These are phyloP conservation scores for Noturus placidus DNA, from an alignment of 2,113 vertebrate genomes.

Conservation along the genomic window DNA sequence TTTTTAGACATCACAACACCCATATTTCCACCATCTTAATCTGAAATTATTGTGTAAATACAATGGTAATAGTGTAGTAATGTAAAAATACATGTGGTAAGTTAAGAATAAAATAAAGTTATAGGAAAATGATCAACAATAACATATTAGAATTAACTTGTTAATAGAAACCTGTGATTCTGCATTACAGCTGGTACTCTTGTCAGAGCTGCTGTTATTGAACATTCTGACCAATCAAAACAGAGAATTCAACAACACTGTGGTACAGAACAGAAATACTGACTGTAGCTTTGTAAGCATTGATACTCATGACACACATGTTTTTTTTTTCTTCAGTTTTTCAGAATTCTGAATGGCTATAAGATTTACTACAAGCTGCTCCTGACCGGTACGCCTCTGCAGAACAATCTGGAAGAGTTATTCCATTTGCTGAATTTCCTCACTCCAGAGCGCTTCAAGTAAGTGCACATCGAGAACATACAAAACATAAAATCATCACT, in stretches of 20 bases:
- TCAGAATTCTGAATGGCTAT: constrained; percentile 95
- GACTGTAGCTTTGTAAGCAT: not conserved
- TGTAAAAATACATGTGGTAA: not conserved
- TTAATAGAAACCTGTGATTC: not conserved
- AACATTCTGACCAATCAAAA: not conserved
- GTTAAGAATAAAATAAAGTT: not conserved
- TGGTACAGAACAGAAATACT: not conserved
- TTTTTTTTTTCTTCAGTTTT: constrained; percentile 77
- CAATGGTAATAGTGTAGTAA: not conserved
- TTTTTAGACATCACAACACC: not conserved
- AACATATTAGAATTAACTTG: not conserved
- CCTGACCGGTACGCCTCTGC: constrained; percentile 93
- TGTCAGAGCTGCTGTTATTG: not conserved
- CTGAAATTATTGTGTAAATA: not conserved
- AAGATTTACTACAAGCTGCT: constrained; percentile 99
- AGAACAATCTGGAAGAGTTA: constrained; percentile 98
- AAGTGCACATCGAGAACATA: constrained; percentile 56
- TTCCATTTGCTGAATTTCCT: constrained; percentile 98
- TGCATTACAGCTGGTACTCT: not conserved
- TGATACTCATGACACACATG: not conserved
- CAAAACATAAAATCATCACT: not conserved
- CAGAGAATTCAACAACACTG: too few relatives aligned
- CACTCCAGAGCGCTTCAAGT: constrained; percentile 96
- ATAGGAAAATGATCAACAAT: not conserved
- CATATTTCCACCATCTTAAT: not conserved